A percentile compares a stretch with the other conserved stretches of the same genome.
These are phyloP conservation scores for Tenrec ecaudatus DNA, from an alignment of 2,113 vertebrate species.

Conservation along the genomic window DNA sequence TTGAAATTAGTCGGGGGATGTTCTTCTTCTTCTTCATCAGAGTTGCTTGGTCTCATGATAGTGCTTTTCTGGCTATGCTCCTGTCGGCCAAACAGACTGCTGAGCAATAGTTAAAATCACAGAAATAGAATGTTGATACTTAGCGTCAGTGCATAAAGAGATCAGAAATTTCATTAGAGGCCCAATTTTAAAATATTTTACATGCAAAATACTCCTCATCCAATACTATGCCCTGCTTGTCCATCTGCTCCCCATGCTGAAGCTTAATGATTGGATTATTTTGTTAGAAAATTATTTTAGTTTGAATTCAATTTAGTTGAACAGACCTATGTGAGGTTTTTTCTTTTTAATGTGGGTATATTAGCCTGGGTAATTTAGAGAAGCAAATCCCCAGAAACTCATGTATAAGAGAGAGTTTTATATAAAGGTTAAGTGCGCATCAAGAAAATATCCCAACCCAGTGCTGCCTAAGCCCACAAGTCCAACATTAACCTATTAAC, in stretches of 20 bases:
- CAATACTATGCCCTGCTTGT: neutral
- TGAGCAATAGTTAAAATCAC: constrained; percentile 64
- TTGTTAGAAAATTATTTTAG: constrained; percentile 48
- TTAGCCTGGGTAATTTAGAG: too few species aligned
- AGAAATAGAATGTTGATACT: constrained; percentile 66
- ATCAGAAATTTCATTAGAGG: constrained; percentile 62
- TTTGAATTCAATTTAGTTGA: constrained; percentile 52
- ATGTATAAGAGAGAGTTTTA: too few species aligned
- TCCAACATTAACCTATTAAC: too few species aligned
- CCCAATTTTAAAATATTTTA: constrained; percentile 57
- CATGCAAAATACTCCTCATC: constrained; percentile 46
- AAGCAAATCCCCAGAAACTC: too few species aligned
- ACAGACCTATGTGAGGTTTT: neutral
- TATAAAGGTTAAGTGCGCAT: too few species aligned
- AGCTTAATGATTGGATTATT: constrained; percentile 54
- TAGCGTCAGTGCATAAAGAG: constrained; percentile 56
- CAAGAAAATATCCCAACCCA: too few species aligned
- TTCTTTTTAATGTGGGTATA: too few species aligned
- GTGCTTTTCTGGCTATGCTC: constrained; percentile 42
- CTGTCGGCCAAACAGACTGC: constrained; percentile 35
- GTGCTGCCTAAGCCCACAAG: too few species aligned
- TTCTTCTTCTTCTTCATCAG: constrained; percentile 58
- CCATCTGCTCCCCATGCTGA: neutral
- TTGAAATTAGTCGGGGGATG: constrained; percentile 49
- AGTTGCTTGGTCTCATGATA: constrained; percentile 10